Percentiles rank a stretch among this genome's conserved stretches.
Conservation (phyloP, 2,113 vertebrate genomes). For the Myodes glareolus region DNA sequence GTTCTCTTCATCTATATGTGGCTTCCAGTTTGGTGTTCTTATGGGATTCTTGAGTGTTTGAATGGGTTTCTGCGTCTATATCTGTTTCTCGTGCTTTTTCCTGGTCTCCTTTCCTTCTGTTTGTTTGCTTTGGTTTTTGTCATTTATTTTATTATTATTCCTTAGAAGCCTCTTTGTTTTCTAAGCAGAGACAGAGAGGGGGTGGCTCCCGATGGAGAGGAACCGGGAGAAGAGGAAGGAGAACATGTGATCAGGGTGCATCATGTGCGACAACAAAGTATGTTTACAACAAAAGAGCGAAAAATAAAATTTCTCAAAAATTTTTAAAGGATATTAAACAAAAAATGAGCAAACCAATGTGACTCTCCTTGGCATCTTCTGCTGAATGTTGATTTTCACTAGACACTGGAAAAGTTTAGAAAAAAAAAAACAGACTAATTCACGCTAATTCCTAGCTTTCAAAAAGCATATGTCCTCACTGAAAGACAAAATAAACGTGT, state of each 20-base stretch:
- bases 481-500: background rate
- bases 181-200: background rate
- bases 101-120: background rate
- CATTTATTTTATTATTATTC: background rate
- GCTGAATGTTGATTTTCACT: background rate
- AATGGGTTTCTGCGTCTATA: background rate
- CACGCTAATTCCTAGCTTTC: background rate
- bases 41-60: background rate
- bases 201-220: background rate
- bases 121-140: background rate
- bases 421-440: constrained; percentile 12
- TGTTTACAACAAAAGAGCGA: background rate
- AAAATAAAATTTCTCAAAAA: background rate
- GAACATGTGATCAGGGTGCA: background rate
- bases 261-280: background rate
- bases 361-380: constrained; percentile 28
- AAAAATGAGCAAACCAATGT: background rate
- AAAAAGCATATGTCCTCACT: background rate
- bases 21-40: background rate
- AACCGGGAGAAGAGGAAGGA: background rate
- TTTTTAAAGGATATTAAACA: background rate
- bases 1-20: too few species aligned
- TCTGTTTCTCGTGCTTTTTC: background rate
- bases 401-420: constrained; percentile 8
- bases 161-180: background rate